phyloP scores from a whole-genome alignment of 2,797 vertebrate genomes.

The Chelmon rostratus region DNA sequence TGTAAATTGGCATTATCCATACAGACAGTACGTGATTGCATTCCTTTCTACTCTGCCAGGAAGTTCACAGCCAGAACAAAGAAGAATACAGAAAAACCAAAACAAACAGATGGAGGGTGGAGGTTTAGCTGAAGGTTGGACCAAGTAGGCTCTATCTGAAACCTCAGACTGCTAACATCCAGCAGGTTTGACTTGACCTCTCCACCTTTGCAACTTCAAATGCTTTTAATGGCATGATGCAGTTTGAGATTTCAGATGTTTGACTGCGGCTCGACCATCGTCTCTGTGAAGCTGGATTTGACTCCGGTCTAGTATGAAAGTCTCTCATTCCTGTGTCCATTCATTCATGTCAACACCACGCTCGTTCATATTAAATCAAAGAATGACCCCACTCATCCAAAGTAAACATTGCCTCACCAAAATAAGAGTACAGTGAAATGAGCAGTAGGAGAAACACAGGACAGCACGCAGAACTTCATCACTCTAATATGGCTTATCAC shows the following conservation, averaged over 20 bases:
- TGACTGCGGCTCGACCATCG: conserved; percentile 9
- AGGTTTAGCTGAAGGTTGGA: conserved; percentile 14
- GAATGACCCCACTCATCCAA: background rate
- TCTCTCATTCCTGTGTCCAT: background rate
- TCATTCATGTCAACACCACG: conserved; percentile 22
- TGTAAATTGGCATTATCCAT: conserved; percentile 24
- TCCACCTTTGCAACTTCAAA: conserved; percentile 14
- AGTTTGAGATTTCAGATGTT: conserved; percentile 38
- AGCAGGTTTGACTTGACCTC: background rate
- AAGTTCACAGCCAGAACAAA: conserved; percentile 7
- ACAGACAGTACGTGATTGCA: conserved; percentile 6
- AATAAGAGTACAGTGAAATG: conserved; percentile 33
- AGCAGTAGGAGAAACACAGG: conserved; percentile 26
- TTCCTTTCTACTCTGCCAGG: background rate
- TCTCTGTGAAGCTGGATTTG: background rate
- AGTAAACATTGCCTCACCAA: background rate
- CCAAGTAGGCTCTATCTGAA: conserved; percentile 25
- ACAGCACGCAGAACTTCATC: conserved; percentile 30
- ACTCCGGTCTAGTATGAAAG: background rate
- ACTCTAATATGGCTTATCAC: conserved; percentile 65
- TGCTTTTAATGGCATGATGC: background rate
- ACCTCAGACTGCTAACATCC: conserved; percentile 31
- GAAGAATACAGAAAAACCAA: conserved; percentile 4
- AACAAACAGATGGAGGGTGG: conserved; percentile 2
- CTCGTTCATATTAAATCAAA: conserved; percentile 10